Evolutionary conservation across 2,888 invertebrate species (phyloP).

Genomic region (Pyrrhosoma nymphula): DNA sequence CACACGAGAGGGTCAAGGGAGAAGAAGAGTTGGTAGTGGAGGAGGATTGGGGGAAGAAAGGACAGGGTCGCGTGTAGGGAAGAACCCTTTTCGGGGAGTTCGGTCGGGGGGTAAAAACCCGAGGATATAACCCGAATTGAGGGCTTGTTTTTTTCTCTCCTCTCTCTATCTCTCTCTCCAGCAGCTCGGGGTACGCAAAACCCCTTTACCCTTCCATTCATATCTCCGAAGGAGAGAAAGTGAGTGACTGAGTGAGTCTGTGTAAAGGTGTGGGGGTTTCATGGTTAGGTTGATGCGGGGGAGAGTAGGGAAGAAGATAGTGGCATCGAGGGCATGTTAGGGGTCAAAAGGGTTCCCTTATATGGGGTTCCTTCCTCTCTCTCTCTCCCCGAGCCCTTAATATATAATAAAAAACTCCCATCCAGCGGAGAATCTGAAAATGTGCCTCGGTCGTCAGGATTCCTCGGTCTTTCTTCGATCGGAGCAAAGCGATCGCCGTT

Average conservation of each 20-base stretch:
- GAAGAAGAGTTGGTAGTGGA: not conserved
- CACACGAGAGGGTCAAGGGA: not conserved
- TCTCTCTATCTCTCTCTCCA: not conserved
- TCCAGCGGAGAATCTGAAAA: slow-evolving; percentile 56
- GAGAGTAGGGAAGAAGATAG: slow-evolving; percentile 12
- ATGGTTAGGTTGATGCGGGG: not conserved
- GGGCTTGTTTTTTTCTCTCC: slow-evolving; percentile 47
- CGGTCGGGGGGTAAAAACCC: slow-evolving; percentile 1
- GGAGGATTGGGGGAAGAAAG: not conserved
- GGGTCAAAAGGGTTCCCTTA: slow-evolving; percentile 61
- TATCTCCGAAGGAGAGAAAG: slow-evolving; percentile 21
- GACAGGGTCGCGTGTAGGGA: slow-evolving; percentile 40
- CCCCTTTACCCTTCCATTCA: slow-evolving; percentile 54
- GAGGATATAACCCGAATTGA: slow-evolving; percentile 21
- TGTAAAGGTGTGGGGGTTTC: not conserved
- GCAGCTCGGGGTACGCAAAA: slow-evolving; percentile 44
- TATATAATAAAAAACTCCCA: not conserved
- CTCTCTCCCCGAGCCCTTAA: not conserved
- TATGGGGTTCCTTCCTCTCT: slow-evolving; percentile 47
- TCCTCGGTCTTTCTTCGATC: slow-evolving; percentile 40
- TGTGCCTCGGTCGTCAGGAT: slow-evolving; percentile 27
- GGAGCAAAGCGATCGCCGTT: slow-evolving; percentile 54
- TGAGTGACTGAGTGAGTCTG: slow-evolving; percentile 3
- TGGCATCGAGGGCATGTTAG: slow-evolving; percentile 18
- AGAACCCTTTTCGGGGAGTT: not conserved